phyloP scores from a whole-genome alignment of 2,113 vertebrate genomes.

The Riparia riparia region DNA sequence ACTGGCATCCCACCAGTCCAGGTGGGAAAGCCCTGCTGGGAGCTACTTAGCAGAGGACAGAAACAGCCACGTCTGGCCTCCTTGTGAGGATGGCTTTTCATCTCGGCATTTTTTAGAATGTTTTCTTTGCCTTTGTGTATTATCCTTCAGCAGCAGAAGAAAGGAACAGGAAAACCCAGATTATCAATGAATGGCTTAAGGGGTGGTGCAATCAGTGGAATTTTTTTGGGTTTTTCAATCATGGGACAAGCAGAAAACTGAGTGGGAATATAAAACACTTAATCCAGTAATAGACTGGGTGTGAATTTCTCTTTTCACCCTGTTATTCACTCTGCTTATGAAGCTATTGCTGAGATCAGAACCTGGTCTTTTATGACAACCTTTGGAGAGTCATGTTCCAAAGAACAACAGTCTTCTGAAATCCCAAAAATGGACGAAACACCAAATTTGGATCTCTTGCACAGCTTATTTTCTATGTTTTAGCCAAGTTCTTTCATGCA shows the following conservation, averaged over 20 bases:
- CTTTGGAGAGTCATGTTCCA: background rate
- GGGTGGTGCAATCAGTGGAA: fast-evolving
- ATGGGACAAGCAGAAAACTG: background rate
- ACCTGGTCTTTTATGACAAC: background rate
- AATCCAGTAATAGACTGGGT: background rate
- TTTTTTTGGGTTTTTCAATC: background rate
- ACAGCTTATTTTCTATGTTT: background rate
- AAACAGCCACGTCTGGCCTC: background rate
- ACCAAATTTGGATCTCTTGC: background rate
- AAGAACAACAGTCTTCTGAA: background rate
- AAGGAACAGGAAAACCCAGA: fast-evolving
- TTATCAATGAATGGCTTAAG: background rate
- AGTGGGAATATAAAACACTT: background rate
- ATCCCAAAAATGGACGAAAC: background rate
- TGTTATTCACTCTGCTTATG: background rate
- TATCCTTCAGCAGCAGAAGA: background rate
- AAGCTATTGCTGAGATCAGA: background rate
- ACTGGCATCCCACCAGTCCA: background rate
- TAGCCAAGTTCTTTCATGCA: background rate
- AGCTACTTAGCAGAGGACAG: background rate
- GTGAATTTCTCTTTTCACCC: background rate
- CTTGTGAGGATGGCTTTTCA: background rate
- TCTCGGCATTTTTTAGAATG: background rate
- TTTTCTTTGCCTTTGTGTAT: background rate
- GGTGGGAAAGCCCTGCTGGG: background rate